These are phyloP conservation scores for Dendrolimus pini DNA, from an alignment of 2,888 invertebrate genomes.

Conservation along the genomic window DNA sequence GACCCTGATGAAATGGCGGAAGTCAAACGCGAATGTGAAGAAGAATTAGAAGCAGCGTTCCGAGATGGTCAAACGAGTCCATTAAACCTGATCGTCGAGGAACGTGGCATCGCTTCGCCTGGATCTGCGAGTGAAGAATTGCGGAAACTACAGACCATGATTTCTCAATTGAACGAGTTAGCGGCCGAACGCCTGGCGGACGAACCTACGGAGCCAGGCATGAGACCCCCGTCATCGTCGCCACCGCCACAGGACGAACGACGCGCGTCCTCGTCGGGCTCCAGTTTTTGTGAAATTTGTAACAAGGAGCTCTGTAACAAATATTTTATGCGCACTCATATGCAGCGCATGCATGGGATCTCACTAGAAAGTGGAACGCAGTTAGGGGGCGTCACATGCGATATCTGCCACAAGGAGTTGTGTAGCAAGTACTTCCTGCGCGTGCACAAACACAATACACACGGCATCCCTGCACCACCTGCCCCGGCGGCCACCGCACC, in stretches of 20 bases:
- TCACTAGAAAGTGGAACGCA: slow-evolving; percentile 95
- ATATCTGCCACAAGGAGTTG: slow-evolving; percentile 98
- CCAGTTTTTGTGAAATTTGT: slow-evolving; percentile 97
- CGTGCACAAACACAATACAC: slow-evolving; percentile 98
- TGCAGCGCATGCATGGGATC: slow-evolving; percentile 98
- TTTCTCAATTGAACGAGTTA: slow-evolving; percentile 89
- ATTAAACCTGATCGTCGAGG: slow-evolving; percentile 84
- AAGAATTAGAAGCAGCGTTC: slow-evolving; percentile 57
- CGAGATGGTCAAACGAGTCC: slow-evolving; percentile 84
- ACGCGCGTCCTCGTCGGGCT: slow-evolving; percentile 79
- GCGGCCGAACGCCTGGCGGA: slow-evolving; percentile 75
- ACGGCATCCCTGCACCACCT: slow-evolving; percentile 94
- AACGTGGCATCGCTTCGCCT: slow-evolving; percentile 74
- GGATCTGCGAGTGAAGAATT: slow-evolving; percentile 88
- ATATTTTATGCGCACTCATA: slow-evolving; percentile 99
- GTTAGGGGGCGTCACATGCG: slow-evolving; percentile 95
- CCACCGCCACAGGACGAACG: slow-evolving; percentile 62
- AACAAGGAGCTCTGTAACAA: slow-evolving; percentile 99
- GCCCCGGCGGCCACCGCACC: slow-evolving; percentile 71
- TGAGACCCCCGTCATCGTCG: slow-evolving; percentile 51
- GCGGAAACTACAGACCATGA: slow-evolving; percentile 93
- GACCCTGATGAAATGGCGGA: slow-evolving; percentile 52
- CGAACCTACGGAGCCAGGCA: slow-evolving; percentile 41
- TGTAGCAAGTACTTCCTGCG: slow-evolving; percentile 98
- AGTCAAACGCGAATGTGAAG: slow-evolving; percentile 74